A percentile compares a stretch with the other conserved stretches of the same genome.
These are phyloP conservation scores for Lagopus leucura DNA, from an alignment of 2,113 vertebrate species.

Conservation along the genomic window DNA sequence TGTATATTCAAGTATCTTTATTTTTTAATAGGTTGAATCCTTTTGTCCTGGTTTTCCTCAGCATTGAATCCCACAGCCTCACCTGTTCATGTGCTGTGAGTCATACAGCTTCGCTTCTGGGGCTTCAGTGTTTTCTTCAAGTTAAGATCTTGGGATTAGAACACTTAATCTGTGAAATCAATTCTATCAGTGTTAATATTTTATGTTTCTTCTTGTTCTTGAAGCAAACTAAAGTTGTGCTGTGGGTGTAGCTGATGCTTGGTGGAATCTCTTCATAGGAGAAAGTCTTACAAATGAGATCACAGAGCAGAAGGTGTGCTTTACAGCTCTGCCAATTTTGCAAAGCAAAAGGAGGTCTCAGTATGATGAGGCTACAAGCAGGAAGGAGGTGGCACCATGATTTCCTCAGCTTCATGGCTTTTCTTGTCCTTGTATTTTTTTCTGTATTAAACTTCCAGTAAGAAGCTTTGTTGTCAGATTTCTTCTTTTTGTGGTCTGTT, in stretches of 20 bases:
- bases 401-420: neutral
- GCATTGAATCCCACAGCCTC: neutral
- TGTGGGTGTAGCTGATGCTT: neutral
- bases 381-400: neutral
- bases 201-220: neutral
- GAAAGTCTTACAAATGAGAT: neutral
- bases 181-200: neutral
- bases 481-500: neutral
- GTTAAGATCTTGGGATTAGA: slow-evolving; percentile 12
- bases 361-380: neutral
- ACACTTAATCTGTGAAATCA: neutral
- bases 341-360: neutral
- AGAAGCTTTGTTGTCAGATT: neutral
- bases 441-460: neutral
- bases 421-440: neutral
- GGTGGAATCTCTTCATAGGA: neutral
- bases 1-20: neutral
- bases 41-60: neutral
- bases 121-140: neutral
- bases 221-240: neutral
- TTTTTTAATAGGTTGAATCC: neutral
- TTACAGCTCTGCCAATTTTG: neutral
- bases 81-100: neutral
- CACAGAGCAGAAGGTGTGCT: neutral
- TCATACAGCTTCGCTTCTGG: neutral